These are phyloP conservation scores for Ageneiosus marmoratus DNA, from an alignment of 2,113 vertebrate species.

Conservation along the genomic window DNA sequence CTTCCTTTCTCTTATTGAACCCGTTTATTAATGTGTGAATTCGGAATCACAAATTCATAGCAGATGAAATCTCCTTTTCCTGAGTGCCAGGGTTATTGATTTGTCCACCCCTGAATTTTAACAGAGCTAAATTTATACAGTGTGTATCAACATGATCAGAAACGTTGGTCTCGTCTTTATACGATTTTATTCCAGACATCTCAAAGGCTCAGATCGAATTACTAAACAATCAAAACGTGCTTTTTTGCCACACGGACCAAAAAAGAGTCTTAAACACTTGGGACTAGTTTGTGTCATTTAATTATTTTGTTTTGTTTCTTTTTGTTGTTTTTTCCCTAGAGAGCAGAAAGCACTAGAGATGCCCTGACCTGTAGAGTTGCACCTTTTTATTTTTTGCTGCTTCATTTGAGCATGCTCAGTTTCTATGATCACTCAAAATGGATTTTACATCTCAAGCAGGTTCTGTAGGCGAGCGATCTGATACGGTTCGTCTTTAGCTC, in stretches of 20 bases:
- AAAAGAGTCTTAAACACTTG: constrained; percentile 23
- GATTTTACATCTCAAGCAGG: neutral
- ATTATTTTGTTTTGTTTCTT: neutral
- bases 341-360: constrained; percentile 9
- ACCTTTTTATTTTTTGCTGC: constrained; percentile 7
- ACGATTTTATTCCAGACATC: neutral
- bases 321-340: neutral
- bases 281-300: constrained; percentile 15
- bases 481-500: neutral
- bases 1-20: neutral
- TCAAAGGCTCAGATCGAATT: neutral
- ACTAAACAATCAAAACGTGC: neutral
- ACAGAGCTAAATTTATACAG: too few relatives aligned
- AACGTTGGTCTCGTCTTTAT: neutral
- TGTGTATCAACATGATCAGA: neutral
- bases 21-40: neutral
- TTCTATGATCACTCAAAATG: neutral
- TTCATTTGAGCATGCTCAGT: constrained; percentile 22
- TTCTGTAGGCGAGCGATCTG: neutral
- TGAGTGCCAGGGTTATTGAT: neutral
- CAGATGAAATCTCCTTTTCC: neutral
- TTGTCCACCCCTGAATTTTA: neutral
- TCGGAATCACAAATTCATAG: neutral
- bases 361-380: neutral
- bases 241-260: neutral